phyloP scores from a whole-genome alignment of 2,113 vertebrate species.

The Anolis carolinensis region DNA sequence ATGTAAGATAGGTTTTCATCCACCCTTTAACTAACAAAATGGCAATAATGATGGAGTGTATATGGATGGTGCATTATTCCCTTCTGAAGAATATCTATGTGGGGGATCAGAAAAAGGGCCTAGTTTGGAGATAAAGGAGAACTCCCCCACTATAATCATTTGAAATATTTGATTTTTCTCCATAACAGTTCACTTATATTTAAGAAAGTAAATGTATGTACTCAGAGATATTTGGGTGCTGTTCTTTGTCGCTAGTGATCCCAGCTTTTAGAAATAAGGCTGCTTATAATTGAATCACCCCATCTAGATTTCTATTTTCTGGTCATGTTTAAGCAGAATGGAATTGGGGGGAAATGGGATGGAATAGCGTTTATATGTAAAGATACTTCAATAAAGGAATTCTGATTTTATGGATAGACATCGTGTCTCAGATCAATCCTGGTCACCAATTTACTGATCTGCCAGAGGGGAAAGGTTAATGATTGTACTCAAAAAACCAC shows the following conservation, averaged over 20 bases:
- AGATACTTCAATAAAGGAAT: not conserved
- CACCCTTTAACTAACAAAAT: not conserved
- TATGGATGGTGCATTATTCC: not conserved
- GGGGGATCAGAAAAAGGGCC: not conserved
- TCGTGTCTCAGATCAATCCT: constrained; percentile 30
- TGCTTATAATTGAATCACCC: not conserved
- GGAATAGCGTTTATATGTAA: not conserved
- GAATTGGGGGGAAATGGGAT: not conserved
- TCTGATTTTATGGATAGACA: constrained; percentile 34
- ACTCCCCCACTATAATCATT: not conserved
- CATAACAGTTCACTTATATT: not conserved
- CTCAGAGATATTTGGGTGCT: not conserved
- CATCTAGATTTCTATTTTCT: no score
- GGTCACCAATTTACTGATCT: constrained; percentile 57
- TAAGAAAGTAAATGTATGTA: not conserved
- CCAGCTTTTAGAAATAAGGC: not conserved
- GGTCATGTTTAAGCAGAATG: not conserved
- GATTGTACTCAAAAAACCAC: constrained; percentile 65
- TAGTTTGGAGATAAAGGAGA: not conserved
- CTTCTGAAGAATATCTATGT: not conserved
- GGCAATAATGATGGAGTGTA: not conserved
- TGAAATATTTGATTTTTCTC: not conserved
- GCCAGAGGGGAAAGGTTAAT: constrained; percentile 68
- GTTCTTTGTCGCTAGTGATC: not conserved
- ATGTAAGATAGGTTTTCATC: not conserved